Evolutionary conservation across 2,888 invertebrate genomes (phyloP).

Genomic region (Tinea semifulvella): DNA sequence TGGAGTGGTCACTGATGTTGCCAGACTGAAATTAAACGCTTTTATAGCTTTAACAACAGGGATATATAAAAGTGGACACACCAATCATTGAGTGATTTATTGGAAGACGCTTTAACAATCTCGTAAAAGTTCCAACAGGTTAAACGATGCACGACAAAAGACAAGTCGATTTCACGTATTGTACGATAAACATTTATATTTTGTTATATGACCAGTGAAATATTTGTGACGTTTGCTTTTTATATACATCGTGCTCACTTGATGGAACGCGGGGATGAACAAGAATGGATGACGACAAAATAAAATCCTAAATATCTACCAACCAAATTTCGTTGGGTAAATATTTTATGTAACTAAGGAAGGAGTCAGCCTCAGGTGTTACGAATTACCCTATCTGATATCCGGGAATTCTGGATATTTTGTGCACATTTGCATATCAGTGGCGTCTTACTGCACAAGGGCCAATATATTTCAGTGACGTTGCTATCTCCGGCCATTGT

Average conservation of each 20-base stretch:
- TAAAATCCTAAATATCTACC: too few species aligned
- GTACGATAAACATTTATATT: too few species aligned
- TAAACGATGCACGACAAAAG: not conserved
- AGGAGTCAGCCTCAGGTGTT: too few species aligned
- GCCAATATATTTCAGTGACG: constrained; percentile 50
- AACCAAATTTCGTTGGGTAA: too few species aligned
- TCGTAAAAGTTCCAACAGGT: constrained; percentile 9
- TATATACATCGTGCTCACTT: too few species aligned
- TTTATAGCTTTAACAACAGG: not conserved
- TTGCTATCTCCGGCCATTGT: constrained; percentile 46
- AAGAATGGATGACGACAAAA: too few species aligned
- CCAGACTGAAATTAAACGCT: constrained; percentile 1
- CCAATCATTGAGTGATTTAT: constrained; percentile 11
- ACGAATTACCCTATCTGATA: constrained; percentile 51
- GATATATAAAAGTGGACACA: constrained; percentile 3
- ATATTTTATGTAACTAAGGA: too few species aligned
- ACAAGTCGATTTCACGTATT: constrained; percentile 1
- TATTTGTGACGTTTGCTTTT: too few species aligned
- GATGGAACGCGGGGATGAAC: too few species aligned
- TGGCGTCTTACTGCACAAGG: constrained; percentile 28
- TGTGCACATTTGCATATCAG: constrained; percentile 59
- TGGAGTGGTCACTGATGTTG: too few species aligned
- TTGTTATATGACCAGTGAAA: too few species aligned
- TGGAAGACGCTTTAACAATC: not conserved
- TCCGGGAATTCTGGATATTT: constrained; percentile 51